These are phyloP conservation scores for Phylloscopus whistleri DNA, from an alignment of 2,113 vertebrate species.

Conservation along the genomic window DNA sequence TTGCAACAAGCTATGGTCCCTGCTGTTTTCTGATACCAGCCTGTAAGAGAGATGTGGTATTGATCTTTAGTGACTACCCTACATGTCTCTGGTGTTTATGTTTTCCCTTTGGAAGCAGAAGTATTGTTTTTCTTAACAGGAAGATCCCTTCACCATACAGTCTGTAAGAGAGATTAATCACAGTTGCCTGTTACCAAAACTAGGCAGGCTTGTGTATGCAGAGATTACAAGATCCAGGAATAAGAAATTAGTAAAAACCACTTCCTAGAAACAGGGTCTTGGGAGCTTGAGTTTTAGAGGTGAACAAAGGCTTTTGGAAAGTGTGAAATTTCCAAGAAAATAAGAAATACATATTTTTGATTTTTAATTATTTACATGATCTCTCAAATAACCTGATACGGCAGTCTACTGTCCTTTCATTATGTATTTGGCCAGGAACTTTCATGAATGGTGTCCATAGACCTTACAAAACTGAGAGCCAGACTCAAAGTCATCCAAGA, in stretches of 20 bases:
- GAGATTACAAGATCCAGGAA: neutral
- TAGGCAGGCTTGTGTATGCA: neutral
- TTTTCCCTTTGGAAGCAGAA: neutral
- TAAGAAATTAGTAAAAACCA: neutral
- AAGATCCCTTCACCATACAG: neutral
- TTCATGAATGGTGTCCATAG: neutral
- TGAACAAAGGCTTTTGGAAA: neutral
- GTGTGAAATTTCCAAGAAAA: neutral
- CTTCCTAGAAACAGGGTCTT: neutral
- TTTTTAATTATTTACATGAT: neutral
- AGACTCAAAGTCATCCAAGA: neutral
- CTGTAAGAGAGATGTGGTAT: neutral
- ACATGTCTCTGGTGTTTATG: neutral
- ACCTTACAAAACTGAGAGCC: neutral
- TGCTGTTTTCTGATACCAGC: neutral
- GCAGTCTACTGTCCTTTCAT: neutral
- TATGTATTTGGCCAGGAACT: neutral
- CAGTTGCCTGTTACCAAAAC: neutral
- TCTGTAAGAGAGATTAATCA: neutral
- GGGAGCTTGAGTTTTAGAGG: neutral
- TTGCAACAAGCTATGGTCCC: neutral
- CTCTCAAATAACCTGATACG: neutral
- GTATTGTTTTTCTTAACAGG: neutral
- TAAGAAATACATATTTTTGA: neutral
- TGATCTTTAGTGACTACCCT: neutral